Percentiles rank a stretch among this genome's conserved stretches.
These are phyloP conservation scores for Rhinogobius similis DNA, from an alignment of 2,113 vertebrate genomes.

Conservation along the genomic window DNA sequence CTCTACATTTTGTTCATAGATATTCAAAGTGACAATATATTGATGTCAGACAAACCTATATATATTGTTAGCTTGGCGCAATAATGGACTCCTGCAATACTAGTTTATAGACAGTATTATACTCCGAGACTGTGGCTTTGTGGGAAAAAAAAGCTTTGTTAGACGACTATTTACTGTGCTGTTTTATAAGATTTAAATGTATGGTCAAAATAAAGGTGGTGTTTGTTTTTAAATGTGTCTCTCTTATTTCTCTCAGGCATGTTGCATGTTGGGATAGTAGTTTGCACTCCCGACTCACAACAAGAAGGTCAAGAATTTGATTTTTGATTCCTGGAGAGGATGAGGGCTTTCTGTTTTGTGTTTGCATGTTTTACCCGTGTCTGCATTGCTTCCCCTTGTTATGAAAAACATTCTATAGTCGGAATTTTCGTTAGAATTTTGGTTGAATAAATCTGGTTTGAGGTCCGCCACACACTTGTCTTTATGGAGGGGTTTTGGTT, in stretches of 20 bases:
- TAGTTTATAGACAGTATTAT: conserved; percentile 62
- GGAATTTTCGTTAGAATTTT: too few relatives aligned
- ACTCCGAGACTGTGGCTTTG: conserved; percentile 55
- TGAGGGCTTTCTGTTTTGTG: not conserved
- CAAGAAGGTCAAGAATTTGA: too few relatives aligned
- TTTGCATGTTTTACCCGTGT: not conserved
- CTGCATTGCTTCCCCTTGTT: too few relatives aligned
- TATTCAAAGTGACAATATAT: conserved; percentile 2
- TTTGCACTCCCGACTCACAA: too few relatives aligned
- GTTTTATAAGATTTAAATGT: conserved; percentile 67
- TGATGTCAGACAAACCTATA: conserved; percentile 20
- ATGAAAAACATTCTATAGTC: too few relatives aligned
- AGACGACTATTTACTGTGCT: conserved; percentile 61
- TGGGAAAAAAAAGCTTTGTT: conserved; percentile 54
- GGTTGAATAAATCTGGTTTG: too few relatives aligned
- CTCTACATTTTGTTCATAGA: conserved; percentile 25
- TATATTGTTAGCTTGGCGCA: conserved; percentile 20
- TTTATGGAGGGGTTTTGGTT: not conserved
- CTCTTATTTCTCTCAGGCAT: not conserved
- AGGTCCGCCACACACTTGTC: too few relatives aligned
- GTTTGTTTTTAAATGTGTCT: conserved; percentile 55
- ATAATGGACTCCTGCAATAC: conserved; percentile 47
- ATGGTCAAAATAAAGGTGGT: conserved; percentile 65
- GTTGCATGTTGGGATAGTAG: too few relatives aligned
- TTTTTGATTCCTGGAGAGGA: too few relatives aligned